phyloP scores from a whole-genome alignment of 2,113 vertebrate species.

The Nicator chloris region DNA sequence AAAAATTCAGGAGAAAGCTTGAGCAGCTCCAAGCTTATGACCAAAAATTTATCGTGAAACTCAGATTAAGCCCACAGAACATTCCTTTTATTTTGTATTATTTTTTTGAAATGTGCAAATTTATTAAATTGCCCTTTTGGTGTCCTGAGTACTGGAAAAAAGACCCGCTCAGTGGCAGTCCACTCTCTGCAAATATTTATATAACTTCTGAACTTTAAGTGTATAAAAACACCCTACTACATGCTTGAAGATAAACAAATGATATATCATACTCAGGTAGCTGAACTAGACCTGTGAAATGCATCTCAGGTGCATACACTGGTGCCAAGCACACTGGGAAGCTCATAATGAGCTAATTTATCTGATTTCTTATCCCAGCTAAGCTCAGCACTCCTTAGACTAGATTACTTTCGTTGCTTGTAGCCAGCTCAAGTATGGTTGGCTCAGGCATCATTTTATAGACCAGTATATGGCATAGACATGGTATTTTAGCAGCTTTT shows the following conservation, averaged over 20 bases:
- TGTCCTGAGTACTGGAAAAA: not conserved
- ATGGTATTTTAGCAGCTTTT: not conserved
- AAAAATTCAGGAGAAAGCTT: constrained; percentile 11
- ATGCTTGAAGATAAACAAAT: not conserved
- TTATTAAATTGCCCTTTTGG: not conserved
- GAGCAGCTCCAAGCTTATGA: not conserved
- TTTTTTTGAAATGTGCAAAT: not conserved
- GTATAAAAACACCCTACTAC: not conserved
- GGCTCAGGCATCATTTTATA: not conserved
- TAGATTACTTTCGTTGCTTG: not conserved
- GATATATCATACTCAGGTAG: not conserved
- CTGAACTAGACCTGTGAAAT: not conserved
- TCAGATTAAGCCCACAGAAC: not conserved
- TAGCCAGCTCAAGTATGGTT: not conserved
- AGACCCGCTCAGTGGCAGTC: rapidly evolving
- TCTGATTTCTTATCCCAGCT: not conserved
- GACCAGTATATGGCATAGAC: not conserved
- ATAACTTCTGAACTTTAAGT: not conserved
- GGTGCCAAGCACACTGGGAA: not conserved
- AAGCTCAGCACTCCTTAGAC: not conserved
- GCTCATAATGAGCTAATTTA: not conserved
- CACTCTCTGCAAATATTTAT: not conserved
- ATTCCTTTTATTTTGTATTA: not conserved
- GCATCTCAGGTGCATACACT: not conserved
- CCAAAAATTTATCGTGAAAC: not conserved